phyloP scores from a whole-genome alignment of 2,113 vertebrate species.

The Oreochromis spilurus region DNA sequence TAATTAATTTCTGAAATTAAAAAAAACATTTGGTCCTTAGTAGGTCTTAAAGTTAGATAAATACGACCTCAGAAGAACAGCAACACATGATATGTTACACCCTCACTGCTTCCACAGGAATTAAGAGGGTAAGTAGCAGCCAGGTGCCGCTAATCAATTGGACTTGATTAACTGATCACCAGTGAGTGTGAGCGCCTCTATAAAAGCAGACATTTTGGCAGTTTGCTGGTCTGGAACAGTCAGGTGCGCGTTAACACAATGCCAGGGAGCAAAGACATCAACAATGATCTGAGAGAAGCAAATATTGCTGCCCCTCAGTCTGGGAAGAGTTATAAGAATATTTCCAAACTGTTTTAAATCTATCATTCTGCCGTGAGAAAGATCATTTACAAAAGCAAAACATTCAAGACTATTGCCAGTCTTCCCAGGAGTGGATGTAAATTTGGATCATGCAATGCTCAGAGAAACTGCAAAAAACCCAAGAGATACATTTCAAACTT shows the following conservation, averaged over 20 bases:
- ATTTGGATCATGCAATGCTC: neutral
- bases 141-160: neutral
- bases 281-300: neutral
- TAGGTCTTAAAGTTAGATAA: too few species aligned
- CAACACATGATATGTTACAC: neutral
- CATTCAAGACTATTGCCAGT: neutral
- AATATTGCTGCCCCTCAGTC: neutral
- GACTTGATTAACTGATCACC: neutral
- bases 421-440: neutral
- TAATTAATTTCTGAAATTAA: too few species aligned
- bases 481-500: neutral
- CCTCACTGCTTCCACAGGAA: neutral
- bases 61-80: neutral
- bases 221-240: neutral
- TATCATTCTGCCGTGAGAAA: neutral
- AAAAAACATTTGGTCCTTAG: too few species aligned
- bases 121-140: neutral
- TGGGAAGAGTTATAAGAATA: neutral
- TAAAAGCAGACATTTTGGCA: neutral
- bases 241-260: neutral
- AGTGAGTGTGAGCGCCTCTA: neutral
- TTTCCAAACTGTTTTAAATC: neutral
- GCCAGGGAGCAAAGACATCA: neutral
- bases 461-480: neutral
- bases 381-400: neutral